Percentiles rank a stretch among this genome's conserved stretches.
phyloP scores from a whole-genome alignment of 1,140 invertebrate genomes.

The Lordiphosa collinella region DNA sequence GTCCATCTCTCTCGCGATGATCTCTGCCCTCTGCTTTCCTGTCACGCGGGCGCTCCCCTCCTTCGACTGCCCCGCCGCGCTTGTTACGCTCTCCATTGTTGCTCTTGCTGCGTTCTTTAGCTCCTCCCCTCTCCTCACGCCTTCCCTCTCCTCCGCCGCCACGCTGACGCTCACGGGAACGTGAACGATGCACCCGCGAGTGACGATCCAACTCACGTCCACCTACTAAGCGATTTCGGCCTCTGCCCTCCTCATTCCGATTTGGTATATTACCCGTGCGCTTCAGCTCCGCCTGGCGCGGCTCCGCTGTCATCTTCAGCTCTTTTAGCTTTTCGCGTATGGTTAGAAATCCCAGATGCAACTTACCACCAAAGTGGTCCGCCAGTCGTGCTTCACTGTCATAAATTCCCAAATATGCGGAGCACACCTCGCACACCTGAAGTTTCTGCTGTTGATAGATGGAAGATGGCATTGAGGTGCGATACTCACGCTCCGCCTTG shows the following conservation, averaged over 20 bases:
- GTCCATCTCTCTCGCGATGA: constrained; percentile 45
- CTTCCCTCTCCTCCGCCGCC: constrained; percentile 7
- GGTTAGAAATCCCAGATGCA: constrained; percentile 99
- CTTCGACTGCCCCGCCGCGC: constrained; percentile 12
- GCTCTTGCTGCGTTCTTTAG: constrained; percentile 24
- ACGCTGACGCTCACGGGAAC: constrained; percentile 81
- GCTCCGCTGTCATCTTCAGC: constrained; percentile 88
- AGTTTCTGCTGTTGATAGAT: constrained; percentile 99
- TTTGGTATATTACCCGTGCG: constrained; percentile 82
- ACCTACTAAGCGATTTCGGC: constrained; percentile 84
- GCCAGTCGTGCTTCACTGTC: constrained; percentile 98
- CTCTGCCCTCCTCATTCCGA: constrained; percentile 82
- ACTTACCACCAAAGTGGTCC: constrained; percentile 99
- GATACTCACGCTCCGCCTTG: constrained; percentile 96
- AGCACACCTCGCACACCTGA: constrained; percentile 98
- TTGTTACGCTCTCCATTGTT: constrained; percentile 21
- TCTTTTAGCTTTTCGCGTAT: constrained; percentile 97
- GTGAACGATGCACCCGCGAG: constrained; percentile 83
- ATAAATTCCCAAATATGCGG: constrained; percentile 98
- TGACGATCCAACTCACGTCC: constrained; percentile 85
- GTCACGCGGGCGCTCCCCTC: constrained; percentile 13
- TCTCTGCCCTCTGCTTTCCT: constrained; percentile 18
- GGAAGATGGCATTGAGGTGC: constrained; percentile 98
- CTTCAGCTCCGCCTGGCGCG: constrained; percentile 86
- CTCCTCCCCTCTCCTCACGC: constrained; percentile 36